Percentiles rank a stretch among this genome's conserved stretches.
phyloP scores from a whole-genome alignment of 1,140 invertebrate genomes.

The silkworm (Bombyx mori) region ASM3026992v2 NC_085109.1:9207501-9208000 shows the following conservation, averaged over 20 bases:
- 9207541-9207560: too few relatives aligned
- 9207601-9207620: not conserved
- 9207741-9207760: slow-evolving; percentile 55
- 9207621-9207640: not conserved
- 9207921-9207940: too few relatives aligned
- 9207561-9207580: too few relatives aligned
- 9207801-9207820: slow-evolving; percentile 6
- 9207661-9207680: not conserved
- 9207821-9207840: slow-evolving; percentile 7
- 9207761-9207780: slow-evolving; percentile 55
- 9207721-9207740: slow-evolving; percentile 49
- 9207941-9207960: too few relatives aligned
- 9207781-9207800: slow-evolving; percentile 42
- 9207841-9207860: slow-evolving; percentile 4
- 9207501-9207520: too few relatives aligned
- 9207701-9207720: slow-evolving; percentile 41
- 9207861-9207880: slow-evolving; percentile 7
- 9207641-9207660: too few relatives aligned
- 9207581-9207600: too few relatives aligned
- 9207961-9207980: too few relatives aligned
- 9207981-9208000: too few relatives aligned
- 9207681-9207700: slow-evolving; percentile 31
- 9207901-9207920: not conserved
- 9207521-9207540: too few relatives aligned
- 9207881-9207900: not conserved